Evolutionary conservation across 2,113 vertebrate genomes (phyloP).

Genomic region (Phainopepla nitens): DNA sequence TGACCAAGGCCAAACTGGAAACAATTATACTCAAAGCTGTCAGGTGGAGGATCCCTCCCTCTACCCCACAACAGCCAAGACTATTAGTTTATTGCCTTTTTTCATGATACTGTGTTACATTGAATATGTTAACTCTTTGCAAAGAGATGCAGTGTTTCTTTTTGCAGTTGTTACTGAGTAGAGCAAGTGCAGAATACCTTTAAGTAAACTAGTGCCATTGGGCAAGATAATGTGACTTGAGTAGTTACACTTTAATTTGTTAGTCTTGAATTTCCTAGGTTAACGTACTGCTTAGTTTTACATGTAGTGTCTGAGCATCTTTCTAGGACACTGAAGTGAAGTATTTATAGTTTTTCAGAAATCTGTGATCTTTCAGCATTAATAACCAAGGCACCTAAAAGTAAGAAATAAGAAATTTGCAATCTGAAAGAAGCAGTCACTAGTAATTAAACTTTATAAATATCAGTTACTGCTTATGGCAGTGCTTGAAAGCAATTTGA

Average conservation of each 20-base stretch:
- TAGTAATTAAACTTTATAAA: neutral
- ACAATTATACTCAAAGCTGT: neutral
- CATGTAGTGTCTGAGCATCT: neutral
- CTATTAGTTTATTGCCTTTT: neutral
- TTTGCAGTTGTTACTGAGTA: neutral
- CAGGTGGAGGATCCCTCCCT: neutral
- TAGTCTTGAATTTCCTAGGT: neutral
- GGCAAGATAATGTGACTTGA: neutral
- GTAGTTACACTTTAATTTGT: neutral
- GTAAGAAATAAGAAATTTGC: neutral
- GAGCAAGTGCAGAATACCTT: neutral
- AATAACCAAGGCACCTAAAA: neutral
- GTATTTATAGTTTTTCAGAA: neutral
- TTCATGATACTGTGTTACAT: neutral
- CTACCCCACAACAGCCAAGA: rapidly evolving
- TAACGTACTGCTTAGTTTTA: neutral
- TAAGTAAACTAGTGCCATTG: neutral
- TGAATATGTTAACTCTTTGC: neutral
- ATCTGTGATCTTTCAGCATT: neutral
- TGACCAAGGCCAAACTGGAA: neutral
- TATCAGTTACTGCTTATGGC: neutral
- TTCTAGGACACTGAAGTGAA: neutral
- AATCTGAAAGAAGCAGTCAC: neutral
- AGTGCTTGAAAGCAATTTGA: neutral
- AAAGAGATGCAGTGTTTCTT: neutral